Base-by-base conservation (phyloP, 1,140 invertebrate species). In the Oncopodura yosiiana region DNA sequence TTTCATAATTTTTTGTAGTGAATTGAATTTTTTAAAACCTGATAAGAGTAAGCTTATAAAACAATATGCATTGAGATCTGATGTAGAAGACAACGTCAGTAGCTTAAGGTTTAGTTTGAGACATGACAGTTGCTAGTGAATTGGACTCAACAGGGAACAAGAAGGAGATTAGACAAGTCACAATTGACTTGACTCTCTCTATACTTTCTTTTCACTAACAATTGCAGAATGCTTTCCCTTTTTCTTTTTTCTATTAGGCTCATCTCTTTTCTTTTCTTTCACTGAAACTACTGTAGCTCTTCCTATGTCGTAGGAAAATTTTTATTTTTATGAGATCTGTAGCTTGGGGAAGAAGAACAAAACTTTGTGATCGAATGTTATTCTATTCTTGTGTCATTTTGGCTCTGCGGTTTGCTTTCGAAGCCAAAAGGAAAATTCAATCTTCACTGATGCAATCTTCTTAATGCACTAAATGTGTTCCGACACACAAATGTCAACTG, bases 401-500 rank as follows among this genome's bases (percentile, higher is more conserved):
- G 34, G 3, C 34, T 41, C 46, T 55, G 53, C 45, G 53, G 53
- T 55, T 55, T 55, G 53, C 44, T 55, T 44, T 42, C 46, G 44
- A 46, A 48, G 52, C 44, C 43, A 51, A 14, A 43, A 56, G 55
- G 55, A 54, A 57, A 61, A 58, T 57, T 57, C 60, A 61, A 61
- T 61, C n/a, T n/a, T n/a, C n/a, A n/a, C n/a, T n/a, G n/a, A n/a
- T n/a, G n/a, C n/a, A n/a, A n/a, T n/a, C 60, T 61, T 53, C 38
- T 55, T 61, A 61, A 61, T 61, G 60, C 60, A 61, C 54, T 58
- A 61, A 52, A 57, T 58, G 60, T 61, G 60, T 61, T 46, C 6
- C 42, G 51, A 52, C 48, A 54, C 42, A 54, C 43, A 61, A 61
- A 58, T 61, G 60, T 61, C 54, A 61, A 14, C 41, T 50, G 45